Percentiles rank a stretch among this genome's conserved stretches.
These are phyloP conservation scores for Eufriesea mexicana DNA, from an alignment of 1,140 invertebrate genomes.

Conservation along the genomic window DNA sequence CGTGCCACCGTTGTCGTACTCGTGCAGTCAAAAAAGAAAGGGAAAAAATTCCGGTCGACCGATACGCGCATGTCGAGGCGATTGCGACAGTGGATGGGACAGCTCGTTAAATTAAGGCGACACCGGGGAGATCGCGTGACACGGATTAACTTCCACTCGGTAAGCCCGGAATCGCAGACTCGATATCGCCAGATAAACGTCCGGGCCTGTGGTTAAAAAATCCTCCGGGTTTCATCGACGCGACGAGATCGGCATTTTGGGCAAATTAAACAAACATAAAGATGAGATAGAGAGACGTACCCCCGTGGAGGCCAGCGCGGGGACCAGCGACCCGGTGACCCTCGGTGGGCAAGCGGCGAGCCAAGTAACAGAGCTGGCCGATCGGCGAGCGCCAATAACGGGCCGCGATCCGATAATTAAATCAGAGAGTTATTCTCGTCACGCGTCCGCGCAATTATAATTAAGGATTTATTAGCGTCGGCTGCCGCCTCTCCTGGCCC, in stretches of 20 bases:
- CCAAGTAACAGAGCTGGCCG: not conserved
- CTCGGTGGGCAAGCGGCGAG: not conserved
- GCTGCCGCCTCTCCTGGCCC: conserved; percentile 58
- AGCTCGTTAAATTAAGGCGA: conserved; percentile 14
- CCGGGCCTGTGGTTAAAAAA: too few species aligned
- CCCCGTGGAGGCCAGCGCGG: not conserved
- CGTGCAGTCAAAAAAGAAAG: too few species aligned
- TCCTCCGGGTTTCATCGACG: not conserved
- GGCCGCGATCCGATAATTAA: conserved; percentile 80
- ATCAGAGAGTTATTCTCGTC: conserved; percentile 81
- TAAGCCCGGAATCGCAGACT: too few species aligned
- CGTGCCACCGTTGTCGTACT: not conserved
- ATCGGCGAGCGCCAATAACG: conserved; percentile 49
- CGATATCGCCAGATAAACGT: too few species aligned
- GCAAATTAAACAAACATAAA: conserved; percentile 67
- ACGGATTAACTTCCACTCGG: conserved; percentile 27
- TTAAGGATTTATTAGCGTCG: conserved; percentile 82
- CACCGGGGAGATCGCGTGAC: conserved; percentile 11
- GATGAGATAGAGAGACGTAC: conserved; percentile 39
- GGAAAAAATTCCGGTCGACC: not conserved
- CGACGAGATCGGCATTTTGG: not conserved
- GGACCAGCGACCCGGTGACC: conserved; percentile 30
- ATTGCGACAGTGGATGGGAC: conserved; percentile 28
- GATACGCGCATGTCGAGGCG: not conserved
- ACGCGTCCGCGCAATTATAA: conserved; percentile 82